Evolutionary conservation across 2,888 invertebrate species (phyloP).

Genomic region (Tiphia femorata): DNA sequence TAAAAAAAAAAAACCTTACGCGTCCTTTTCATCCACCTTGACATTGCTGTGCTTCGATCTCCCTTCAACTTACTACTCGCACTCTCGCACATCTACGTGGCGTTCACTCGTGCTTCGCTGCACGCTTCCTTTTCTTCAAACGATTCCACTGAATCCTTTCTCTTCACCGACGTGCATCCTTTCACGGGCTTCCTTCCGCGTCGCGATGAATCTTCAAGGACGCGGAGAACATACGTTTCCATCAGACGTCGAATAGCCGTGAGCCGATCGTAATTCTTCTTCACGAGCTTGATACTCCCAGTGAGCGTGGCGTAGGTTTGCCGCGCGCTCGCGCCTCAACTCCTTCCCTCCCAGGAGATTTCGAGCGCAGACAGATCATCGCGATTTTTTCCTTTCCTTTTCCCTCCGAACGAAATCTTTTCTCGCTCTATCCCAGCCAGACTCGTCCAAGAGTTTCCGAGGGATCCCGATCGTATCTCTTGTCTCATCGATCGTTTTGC

Average conservation of each 20-base stretch:
- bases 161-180: too few relatives aligned
- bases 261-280: conserved; percentile 42
- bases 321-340: not conserved
- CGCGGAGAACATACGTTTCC: conserved; percentile 27
- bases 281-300: conserved; percentile 15
- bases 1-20: too few relatives aligned
- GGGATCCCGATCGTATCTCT: too few relatives aligned
- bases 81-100: not conserved
- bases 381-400: not conserved
- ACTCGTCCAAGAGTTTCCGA: too few relatives aligned
- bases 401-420: not conserved
- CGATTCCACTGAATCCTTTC: not conserved
- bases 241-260: conserved; percentile 43
- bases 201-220: conserved; percentile 4
- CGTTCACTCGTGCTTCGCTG: not conserved
- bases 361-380: not conserved
- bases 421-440: not conserved
- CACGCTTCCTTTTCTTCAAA: not conserved
- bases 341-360: not conserved
- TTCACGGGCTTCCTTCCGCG: not conserved
- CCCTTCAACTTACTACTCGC: not conserved
- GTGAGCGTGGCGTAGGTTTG: too few relatives aligned
- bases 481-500: too few relatives aligned
- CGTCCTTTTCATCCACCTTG: too few relatives aligned
- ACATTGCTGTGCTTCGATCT: too few relatives aligned